A percentile compares a stretch with the other conserved stretches of the same genome.
These are phyloP conservation scores for Panthera tigris DNA, from an alignment of 2,113 vertebrate species.

Conservation along the genomic window DNA sequence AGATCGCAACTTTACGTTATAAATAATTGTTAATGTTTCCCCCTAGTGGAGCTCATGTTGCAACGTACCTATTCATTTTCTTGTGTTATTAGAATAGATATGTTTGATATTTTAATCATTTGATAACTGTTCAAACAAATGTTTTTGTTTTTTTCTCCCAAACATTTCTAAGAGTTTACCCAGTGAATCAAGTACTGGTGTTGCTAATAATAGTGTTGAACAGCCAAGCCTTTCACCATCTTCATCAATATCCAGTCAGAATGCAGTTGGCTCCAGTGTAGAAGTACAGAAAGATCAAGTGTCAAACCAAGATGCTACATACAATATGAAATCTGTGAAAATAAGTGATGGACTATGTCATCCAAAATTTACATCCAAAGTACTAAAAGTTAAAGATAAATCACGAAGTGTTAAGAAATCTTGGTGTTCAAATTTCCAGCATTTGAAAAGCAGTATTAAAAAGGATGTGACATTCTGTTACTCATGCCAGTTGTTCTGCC, in stretches of 20 bases:
- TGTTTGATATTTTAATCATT: conserved; percentile 43
- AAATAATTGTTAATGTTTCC: conserved; percentile 38
- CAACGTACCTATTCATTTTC: neutral
- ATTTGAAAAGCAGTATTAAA: conserved; percentile 34
- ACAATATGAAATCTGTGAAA: conserved; percentile 46
- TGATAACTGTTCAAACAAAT: conserved; percentile 34
- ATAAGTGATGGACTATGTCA: neutral
- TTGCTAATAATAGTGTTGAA: neutral
- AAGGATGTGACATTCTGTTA: conserved; percentile 70
- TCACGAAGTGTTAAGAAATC: conserved; percentile 37
- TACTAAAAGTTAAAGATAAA: conserved; percentile 63
- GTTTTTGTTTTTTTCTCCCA: conserved; percentile 46
- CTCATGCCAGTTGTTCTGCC: conserved; percentile 74
- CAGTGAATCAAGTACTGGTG: conserved; percentile 35
- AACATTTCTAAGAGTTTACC: conserved; percentile 53
- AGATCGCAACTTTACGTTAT: conserved; percentile 33
- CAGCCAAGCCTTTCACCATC: conserved; percentile 8
- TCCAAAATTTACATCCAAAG: conserved; percentile 42
- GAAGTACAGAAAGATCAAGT: conserved; percentile 21
- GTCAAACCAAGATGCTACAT: neutral
- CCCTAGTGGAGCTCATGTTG: neutral
- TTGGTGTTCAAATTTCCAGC: conserved; percentile 47
- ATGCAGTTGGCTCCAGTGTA: neutral
- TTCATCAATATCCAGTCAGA: conserved; percentile 12
- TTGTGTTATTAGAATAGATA: neutral